phyloP scores from a whole-genome alignment of 1,140 invertebrate species.

The Conus betulinus region DNA sequence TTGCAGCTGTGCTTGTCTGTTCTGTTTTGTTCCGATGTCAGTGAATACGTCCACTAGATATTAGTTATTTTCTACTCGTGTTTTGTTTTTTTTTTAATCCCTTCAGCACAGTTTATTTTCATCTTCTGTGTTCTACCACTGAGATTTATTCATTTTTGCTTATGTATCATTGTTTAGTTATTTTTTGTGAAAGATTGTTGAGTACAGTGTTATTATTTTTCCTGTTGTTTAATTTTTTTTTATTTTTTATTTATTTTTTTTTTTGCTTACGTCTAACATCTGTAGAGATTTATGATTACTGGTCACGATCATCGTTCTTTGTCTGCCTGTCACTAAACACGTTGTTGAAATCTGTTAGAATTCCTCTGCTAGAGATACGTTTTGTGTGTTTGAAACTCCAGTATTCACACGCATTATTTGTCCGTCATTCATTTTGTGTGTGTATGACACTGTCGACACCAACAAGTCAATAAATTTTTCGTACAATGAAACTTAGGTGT shows the following conservation, averaged over 20 bases:
- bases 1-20: too few species aligned
- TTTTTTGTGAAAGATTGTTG: not conserved
- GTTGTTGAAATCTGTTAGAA: not conserved
- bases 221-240: too few species aligned
- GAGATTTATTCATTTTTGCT: not conserved
- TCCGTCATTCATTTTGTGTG: not conserved
- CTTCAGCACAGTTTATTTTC: not conserved
- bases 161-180: not conserved
- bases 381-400: slow-evolving; percentile 1
- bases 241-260: too few species aligned
- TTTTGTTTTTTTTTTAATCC: too few species aligned
- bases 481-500: not conserved
- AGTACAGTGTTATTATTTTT: not conserved
- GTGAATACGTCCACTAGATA: too few species aligned
- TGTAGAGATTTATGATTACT: not conserved
- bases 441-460: slow-evolving; percentile 4
- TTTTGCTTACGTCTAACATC: not conserved
- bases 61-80: too few species aligned
- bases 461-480: slow-evolving; percentile 8
- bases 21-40: too few species aligned
- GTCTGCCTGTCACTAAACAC: not conserved
- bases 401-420: slow-evolving; percentile 3
- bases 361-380: not conserved
- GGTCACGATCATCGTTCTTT: not conserved
- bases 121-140: not conserved